Base-by-base conservation (phyloP, 1,140 invertebrate species). In the Lepidurus arcticus region DNA sequence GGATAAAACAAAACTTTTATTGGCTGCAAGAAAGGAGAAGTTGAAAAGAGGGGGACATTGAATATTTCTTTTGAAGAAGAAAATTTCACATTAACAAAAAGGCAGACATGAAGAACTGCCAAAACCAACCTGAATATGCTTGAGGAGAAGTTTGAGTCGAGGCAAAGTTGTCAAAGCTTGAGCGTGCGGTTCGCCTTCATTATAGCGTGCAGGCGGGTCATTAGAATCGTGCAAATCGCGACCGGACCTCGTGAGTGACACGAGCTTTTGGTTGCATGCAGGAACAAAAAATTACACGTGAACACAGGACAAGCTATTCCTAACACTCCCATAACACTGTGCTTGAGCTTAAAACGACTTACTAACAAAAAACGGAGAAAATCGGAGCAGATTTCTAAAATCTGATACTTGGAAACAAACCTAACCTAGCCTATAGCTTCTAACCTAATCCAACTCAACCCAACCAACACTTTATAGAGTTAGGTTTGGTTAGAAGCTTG, bases 121-220 rank as follows among this genome's bases (percentile, higher is more conserved):
- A 44, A 74, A 73, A 75, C 73, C 21, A 77, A 80, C 78, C 75
- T 80, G 43, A 7, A 80, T 47, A 16, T 45, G 42, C 21, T 73
- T 34, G 21, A 78, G 42, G n/a, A 45, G 43, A 43, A 76, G 43
- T 21, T 42, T 78, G 10, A 78, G 42, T 10, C 73, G 53, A 75
- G 10, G 53, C 21, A 78, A 47, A 9, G 43, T 43, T 13, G 44
- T 78, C 42, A 78, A 74, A 44, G 78, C 73, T 77, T 34, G 42
- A 43, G 73, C 79, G 45, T 26, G 24, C 44, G 73, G 78, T 42
- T 79, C 45, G 78, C 73, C 42, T 78, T 74, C 77, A 79, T 21
- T 80, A 78, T 76, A 1, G 47, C 43, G 43, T 42, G 75, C 75
- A 76, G 42, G 43, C 47, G 24, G 75, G 47, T 7, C 9, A 16